Evolutionary conservation across 2,888 invertebrate genomes (phyloP).

Genomic region (Slavum lentiscoides): DNA sequence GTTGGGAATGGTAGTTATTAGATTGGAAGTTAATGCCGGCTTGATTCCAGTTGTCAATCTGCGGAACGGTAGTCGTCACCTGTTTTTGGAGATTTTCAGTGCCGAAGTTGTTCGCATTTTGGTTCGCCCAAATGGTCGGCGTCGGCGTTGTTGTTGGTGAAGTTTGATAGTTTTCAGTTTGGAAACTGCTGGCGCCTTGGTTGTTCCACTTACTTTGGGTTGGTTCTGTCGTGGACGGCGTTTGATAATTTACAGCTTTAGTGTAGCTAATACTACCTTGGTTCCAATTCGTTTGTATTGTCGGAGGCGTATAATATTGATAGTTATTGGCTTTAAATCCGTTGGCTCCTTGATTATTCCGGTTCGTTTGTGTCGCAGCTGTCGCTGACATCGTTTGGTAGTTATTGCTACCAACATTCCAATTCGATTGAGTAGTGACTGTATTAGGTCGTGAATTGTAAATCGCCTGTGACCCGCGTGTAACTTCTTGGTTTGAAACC

Average conservation of each 20-base stretch:
- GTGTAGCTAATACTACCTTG: not conserved
- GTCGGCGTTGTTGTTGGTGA: not conserved
- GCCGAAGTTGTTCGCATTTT: not conserved
- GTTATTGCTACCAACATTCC: slow-evolving; percentile 8
- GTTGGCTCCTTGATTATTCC: not conserved
- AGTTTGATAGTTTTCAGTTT: slow-evolving; percentile 22
- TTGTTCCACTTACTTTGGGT: slow-evolving; percentile 14
- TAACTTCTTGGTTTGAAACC: not conserved
- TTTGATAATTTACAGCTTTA: slow-evolving; percentile 10
- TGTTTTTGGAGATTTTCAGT: not conserved
- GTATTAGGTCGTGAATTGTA: slow-evolving; percentile 21
- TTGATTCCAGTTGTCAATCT: slow-evolving; percentile 1
- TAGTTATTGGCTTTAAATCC: not conserved
- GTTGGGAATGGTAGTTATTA: not conserved
- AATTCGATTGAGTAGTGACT: not conserved
- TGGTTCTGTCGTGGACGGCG: not conserved
- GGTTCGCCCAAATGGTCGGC: not conserved
- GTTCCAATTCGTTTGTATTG: not conserved
- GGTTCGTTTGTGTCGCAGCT: not conserved
- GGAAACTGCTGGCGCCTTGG: slow-evolving; percentile 1
- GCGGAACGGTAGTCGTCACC: not conserved
- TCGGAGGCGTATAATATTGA: slow-evolving; percentile 10
- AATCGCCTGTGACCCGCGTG: not conserved
- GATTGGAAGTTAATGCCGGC: not conserved
- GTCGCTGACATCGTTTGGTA: slow-evolving; percentile 1